Evolutionary conservation across 1,140 invertebrate genomes (phyloP), one percentile per base, ranked within the genome.

Genomic region (Bicyclus anynana): DNA sequence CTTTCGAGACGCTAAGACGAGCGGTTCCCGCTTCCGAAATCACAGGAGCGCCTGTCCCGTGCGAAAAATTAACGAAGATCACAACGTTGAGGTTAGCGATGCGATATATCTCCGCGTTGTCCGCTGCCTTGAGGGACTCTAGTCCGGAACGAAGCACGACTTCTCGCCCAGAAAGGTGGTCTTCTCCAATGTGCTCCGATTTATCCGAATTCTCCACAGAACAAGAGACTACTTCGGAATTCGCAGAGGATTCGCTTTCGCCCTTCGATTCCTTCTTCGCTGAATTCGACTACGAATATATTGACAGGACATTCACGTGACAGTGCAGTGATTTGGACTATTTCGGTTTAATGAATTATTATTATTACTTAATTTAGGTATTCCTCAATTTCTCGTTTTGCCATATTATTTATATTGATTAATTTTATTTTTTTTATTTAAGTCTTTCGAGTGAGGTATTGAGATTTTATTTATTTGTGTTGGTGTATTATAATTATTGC

Each of bases 21-120:
- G 94, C 92, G 5, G 94, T 97, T 0, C 96, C 96, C 1, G 85
- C 91, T 1, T 74, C 87, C 7, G 86, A 89, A 10, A 85, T 89
- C 49, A 87, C 84, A 2, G 88, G 87, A 18, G 72, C 77, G 1
- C 82, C 86, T 7, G 88, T 87, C 17, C 88, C 89, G 14, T 92
- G 92, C 77, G 93, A 95, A 74, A 97, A 96, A 86, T 83, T 96
- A 49, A 97, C 96, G 23, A 97, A 97, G 90, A 97, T 97, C 64
- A 96, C 95, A 5, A 97, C 95, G 2, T 86, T 97, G n/a, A 83
- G 94, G 7, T 84, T 97, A 47, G 95, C 96, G 5, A 95, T 97
- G 92, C 94, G 95, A 71, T 98, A 97, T 79, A 97, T 97, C 53
- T 90, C 92, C 14, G 93, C 92, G 12, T 76, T 94, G 23, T 81